phyloP scores from a whole-genome alignment of 1,140 invertebrate species.

The Sinella curviseta region DNA sequence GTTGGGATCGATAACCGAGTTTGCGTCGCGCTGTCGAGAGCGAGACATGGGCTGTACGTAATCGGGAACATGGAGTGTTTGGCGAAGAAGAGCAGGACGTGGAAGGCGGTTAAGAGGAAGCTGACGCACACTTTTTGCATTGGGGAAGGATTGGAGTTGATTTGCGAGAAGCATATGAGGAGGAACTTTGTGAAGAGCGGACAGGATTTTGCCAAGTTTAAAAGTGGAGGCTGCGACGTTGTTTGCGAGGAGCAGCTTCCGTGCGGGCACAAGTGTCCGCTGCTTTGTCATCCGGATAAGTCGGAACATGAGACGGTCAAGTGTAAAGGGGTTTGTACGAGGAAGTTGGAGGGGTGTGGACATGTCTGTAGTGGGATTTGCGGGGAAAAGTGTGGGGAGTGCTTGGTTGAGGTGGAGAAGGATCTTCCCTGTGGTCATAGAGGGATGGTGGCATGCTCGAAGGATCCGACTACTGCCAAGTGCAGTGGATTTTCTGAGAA shows the following conservation, averaged over 20 bases:
- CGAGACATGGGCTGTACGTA: constrained; percentile 66
- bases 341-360: background rate
- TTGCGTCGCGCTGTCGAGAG: constrained; percentile 80
- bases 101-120: constrained; percentile 38
- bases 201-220: background rate
- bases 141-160: background rate
- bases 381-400: too few species aligned
- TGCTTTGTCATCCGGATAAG: background rate
- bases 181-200: background rate
- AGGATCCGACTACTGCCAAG: too few species aligned
- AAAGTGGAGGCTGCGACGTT: background rate
- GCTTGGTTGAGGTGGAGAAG: too few species aligned
- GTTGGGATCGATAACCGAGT: constrained; percentile 72
- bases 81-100: constrained; percentile 44
- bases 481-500: too few species aligned
- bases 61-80: constrained; percentile 69
- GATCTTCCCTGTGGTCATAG: too few species aligned
- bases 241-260: background rate
- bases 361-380: too few species aligned
- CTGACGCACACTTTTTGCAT: background rate
- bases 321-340: background rate
- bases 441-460: too few species aligned
- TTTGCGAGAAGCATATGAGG: background rate
- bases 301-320: background rate
- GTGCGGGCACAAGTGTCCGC: too few species aligned